Evolutionary conservation across 1,140 invertebrate genomes (phyloP).

Genomic region (Trichonephila clavata): DNA sequence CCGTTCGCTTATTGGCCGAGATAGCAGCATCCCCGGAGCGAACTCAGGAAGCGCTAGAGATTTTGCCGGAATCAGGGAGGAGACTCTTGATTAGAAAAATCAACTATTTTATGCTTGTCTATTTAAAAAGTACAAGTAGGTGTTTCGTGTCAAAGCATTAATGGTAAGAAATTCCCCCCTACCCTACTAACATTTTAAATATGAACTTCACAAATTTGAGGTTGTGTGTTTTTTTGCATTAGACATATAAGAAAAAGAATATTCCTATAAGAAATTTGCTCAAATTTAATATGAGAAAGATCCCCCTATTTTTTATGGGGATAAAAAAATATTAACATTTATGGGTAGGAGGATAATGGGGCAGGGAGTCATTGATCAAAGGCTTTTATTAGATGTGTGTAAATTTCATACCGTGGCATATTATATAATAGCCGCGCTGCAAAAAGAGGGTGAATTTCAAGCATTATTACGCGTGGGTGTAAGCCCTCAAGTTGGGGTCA

Average conservation of each 20-base stretch:
- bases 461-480: not conserved
- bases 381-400: constrained; percentile 18
- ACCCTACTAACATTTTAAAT: not conserved
- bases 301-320: not conserved
- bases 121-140: constrained; percentile 3
- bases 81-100: constrained; percentile 10
- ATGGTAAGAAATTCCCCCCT: not conserved
- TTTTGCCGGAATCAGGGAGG: constrained; percentile 57
- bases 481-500: not conserved
- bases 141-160: not conserved
- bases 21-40: constrained; percentile 69
- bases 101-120: constrained; percentile 8
- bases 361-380: constrained; percentile 14
- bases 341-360: constrained; percentile 15
- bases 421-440: not conserved
- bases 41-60: constrained; percentile 60
- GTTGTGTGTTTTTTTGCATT: too few relatives aligned
- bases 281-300: not conserved
- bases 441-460: not conserved
- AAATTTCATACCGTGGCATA: constrained; percentile 14
- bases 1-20: constrained; percentile 64
- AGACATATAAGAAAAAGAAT: too few relatives aligned
- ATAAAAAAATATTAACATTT: constrained; percentile 12
- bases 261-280: not conserved
- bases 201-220: too few relatives aligned